phyloP scores from a whole-genome alignment of 2,888 invertebrate species.

The Cecidostiba fungosa region DNA sequence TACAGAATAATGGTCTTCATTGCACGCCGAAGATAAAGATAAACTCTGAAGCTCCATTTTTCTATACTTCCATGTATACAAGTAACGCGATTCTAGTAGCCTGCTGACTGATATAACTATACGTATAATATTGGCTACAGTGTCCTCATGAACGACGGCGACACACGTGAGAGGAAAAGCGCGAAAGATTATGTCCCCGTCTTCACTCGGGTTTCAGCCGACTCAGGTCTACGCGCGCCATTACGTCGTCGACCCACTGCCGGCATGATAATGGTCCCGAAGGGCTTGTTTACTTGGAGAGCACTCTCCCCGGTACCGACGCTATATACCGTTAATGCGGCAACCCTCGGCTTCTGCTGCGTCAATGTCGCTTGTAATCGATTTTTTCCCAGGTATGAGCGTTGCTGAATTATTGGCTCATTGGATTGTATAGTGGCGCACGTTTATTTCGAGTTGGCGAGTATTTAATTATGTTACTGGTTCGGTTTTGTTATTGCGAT shows the following conservation, averaged over 20 bases:
- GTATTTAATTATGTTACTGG: no score
- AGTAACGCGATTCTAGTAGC: background rate
- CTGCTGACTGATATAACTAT: background rate
- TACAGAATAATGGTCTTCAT: no score
- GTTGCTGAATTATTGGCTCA: no score
- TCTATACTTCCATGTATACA: background rate
- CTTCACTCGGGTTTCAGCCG: background rate
- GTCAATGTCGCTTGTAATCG: background rate
- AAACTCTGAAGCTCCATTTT: no score
- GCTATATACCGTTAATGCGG: background rate
- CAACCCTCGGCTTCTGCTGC: conserved; percentile 2
- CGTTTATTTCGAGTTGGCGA: no score
- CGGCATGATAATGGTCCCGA: conserved; percentile 34
- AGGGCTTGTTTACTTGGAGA: conserved; percentile 43
- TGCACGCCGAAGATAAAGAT: no score
- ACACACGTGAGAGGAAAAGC: background rate
- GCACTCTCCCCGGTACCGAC: background rate
- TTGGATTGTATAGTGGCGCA: no score
- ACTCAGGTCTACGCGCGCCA: background rate
- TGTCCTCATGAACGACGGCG: background rate
- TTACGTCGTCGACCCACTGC: conserved; percentile 12
- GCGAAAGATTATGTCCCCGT: background rate
- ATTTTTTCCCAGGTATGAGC: background rate
- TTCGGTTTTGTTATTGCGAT: no score
- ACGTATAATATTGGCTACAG: background rate